A percentile compares a stretch with the other conserved stretches of the same genome.
Evolutionary conservation across 2,113 vertebrate genomes (phyloP).

Genomic region (Zosterops hypoxanthus): DNA sequence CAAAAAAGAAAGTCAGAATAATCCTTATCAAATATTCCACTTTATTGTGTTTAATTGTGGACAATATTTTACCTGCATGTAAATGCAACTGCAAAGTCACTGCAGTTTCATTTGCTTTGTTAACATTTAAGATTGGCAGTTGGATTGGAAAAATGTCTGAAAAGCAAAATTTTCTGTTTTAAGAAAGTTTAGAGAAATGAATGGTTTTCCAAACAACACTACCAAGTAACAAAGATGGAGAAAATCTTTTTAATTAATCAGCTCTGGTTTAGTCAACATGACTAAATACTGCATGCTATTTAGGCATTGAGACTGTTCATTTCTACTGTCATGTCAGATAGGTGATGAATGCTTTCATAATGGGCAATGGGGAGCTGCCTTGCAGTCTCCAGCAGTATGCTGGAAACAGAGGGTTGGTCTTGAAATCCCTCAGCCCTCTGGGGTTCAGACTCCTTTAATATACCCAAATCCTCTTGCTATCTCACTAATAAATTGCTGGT

Average conservation of each 20-base stretch:
- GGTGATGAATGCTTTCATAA: neutral
- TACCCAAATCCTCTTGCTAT: neutral
- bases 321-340: neutral
- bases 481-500: neutral
- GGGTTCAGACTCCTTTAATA: neutral
- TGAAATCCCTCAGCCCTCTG: neutral
- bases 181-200: neutral
- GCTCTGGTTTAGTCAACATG: accelerated
- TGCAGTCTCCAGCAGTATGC: neutral
- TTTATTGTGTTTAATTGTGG: neutral
- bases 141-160: neutral
- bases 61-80: neutral
- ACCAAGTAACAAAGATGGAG: neutral
- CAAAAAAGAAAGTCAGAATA: conserved; percentile 23
- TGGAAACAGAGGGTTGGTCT: neutral
- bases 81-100: neutral
- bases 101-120: neutral
- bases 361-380: neutral
- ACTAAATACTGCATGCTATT: neutral
- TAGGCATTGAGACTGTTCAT: neutral
- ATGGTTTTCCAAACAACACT: neutral
- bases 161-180: neutral
- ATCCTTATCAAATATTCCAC: neutral
- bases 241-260: neutral
- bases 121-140: neutral